Evolutionary conservation across 2,797 vertebrate genomes (phyloP).

Genomic region (Oceanodroma leucorhoa): DNA sequence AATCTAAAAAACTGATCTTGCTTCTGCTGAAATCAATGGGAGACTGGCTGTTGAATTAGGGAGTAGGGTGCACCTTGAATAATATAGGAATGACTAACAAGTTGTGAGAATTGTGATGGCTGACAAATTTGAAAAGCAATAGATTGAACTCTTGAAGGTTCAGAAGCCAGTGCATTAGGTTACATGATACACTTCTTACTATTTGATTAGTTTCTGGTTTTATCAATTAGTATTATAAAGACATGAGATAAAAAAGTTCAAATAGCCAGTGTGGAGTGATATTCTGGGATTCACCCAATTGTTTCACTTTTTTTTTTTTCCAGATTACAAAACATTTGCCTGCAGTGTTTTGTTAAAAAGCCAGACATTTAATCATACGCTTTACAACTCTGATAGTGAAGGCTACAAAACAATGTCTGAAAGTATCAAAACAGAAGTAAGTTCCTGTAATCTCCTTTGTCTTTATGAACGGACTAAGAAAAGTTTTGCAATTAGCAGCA

Average conservation of each 20-base stretch:
- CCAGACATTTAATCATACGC: background rate
- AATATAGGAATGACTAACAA: background rate
- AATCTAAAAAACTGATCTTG: background rate
- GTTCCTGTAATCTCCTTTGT: conserved; percentile 14
- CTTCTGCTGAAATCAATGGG: background rate
- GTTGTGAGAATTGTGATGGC: background rate
- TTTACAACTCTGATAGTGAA: conserved; percentile 39
- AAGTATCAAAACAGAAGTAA: conserved; percentile 16
- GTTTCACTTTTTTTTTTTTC: background rate
- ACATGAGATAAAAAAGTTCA: background rate
- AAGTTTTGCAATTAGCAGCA: background rate
- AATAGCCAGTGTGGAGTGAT: background rate
- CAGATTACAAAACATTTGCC: conserved; percentile 54
- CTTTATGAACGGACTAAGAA: background rate
- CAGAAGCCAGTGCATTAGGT: background rate
- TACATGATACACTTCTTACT: background rate
- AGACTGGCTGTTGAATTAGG: background rate
- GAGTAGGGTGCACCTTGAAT: background rate
- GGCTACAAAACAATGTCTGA: background rate
- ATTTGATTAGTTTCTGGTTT: background rate
- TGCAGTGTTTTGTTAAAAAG: background rate
- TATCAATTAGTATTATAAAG: background rate
- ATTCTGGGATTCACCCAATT: background rate
- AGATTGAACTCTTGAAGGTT: background rate
- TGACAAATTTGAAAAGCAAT: background rate